Conservation (phyloP, 2,113 vertebrate genomes). For the Phocoena sinus region DNA sequence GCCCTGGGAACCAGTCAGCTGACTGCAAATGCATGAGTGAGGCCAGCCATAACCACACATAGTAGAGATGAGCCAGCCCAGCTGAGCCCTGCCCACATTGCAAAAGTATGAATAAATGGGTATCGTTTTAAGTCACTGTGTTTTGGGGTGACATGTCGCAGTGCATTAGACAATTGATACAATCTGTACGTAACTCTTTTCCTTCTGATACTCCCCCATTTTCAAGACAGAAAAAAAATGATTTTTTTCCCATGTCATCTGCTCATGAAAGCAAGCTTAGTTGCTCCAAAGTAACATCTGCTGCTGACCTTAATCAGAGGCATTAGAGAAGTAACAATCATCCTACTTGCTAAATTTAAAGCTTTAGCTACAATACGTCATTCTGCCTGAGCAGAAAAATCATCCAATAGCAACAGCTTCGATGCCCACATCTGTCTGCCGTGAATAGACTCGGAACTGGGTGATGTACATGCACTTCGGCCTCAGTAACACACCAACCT, state of each 20-base stretch:
- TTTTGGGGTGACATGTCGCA: not conserved
- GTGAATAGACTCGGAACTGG: not conserved
- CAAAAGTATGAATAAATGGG: not conserved
- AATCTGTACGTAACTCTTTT: not conserved
- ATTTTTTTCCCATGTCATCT: not conserved
- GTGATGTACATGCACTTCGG: not conserved
- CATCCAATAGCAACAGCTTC: conserved; percentile 17
- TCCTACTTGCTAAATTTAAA: conserved; percentile 53
- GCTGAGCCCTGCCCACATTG: not conserved
- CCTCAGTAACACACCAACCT: not conserved
- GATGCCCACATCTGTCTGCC: conserved; percentile 45
- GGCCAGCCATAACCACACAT: not conserved
- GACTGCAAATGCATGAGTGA: not conserved
- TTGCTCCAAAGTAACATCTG: not conserved
- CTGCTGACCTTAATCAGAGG: conserved; percentile 53
- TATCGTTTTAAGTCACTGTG: not conserved
- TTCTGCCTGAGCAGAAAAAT: conserved; percentile 42
- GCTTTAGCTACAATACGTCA: conserved; percentile 12
- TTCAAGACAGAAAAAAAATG: not conserved
- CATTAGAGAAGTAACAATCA: conserved; percentile 40
- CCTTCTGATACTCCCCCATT: not conserved
- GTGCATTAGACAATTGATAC: not conserved
- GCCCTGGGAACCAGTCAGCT: not conserved
- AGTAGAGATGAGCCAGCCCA: not conserved
- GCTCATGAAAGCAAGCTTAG: conserved; percentile 10